A percentile compares a stretch with the other conserved stretches of the same genome.
Evolutionary conservation across 2,113 vertebrate species (phyloP).

Genomic region (Choloepus hoffmanni): DNA sequence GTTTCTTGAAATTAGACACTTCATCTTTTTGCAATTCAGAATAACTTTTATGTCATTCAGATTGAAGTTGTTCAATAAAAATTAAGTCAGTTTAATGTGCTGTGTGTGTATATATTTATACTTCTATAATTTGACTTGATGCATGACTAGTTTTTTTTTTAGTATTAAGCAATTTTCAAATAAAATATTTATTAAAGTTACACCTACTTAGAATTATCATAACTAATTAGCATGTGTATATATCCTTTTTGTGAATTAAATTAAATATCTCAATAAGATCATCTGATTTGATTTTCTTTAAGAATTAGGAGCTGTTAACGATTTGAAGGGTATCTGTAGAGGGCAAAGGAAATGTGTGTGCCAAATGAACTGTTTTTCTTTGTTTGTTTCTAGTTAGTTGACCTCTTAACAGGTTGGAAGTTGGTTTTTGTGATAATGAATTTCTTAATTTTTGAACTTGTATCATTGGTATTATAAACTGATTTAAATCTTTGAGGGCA

Average conservation of each 20-base stretch:
- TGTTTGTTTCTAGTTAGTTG: conserved; percentile 18
- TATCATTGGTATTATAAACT: conserved; percentile 52
- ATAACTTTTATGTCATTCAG: conserved; percentile 22
- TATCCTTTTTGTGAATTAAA: conserved; percentile 4
- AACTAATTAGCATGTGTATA: conserved; percentile 4
- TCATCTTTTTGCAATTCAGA: conserved; percentile 39
- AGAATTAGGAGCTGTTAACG: not conserved
- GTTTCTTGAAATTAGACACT: conserved; percentile 18
- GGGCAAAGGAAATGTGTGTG: conserved; percentile 1
- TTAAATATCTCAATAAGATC: conserved; percentile 16
- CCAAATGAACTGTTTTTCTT: conserved; percentile 16
- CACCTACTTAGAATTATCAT: not conserved
- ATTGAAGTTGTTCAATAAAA: conserved; percentile 49
- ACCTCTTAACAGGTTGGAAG: conserved; percentile 13
- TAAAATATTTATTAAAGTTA: conserved; percentile 46
- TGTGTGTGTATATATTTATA: not conserved
- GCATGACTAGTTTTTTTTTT: not conserved
- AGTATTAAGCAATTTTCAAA: conserved; percentile 30
- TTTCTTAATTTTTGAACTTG: conserved; percentile 43
- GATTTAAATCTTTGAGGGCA: conserved; percentile 44
- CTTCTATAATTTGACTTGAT: conserved; percentile 7
- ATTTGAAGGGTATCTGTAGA: conserved; percentile 29
- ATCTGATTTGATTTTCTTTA: not conserved
- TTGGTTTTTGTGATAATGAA: conserved; percentile 62
- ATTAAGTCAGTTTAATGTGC: conserved; percentile 22